Evolutionary conservation across 2,888 invertebrate genomes (phyloP).

Genomic region (Meiosimyza platycephala): DNA sequence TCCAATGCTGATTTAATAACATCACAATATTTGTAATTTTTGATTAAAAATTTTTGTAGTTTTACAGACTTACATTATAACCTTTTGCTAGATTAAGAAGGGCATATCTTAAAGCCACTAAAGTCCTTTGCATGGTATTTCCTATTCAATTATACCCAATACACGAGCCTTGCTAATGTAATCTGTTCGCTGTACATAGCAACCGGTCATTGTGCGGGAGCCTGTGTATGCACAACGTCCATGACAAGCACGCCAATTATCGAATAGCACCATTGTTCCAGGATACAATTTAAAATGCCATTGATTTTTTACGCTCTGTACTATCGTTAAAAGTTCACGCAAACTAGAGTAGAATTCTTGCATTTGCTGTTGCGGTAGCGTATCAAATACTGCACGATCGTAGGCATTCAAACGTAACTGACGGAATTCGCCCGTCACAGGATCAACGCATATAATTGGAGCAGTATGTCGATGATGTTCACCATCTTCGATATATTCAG

Average conservation of each 20-base stretch:
- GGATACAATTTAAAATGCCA: conserved; percentile 75
- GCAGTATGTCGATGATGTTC: conserved; percentile 71
- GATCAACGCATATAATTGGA: conserved; percentile 72
- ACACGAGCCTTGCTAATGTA: conserved; percentile 73
- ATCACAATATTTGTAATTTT: too few species aligned
- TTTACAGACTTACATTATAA: too few species aligned
- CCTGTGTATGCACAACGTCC: conserved; percentile 79
- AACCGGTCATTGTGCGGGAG: conserved; percentile 74
- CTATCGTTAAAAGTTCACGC: conserved; percentile 69
- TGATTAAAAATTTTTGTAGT: too few species aligned
- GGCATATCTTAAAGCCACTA: too few species aligned
- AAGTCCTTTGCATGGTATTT: too few species aligned
- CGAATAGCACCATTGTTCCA: conserved; percentile 78
- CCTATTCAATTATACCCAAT: conserved; percentile 65
- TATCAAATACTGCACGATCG: conserved; percentile 75
- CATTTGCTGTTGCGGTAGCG: conserved; percentile 70
- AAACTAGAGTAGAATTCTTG: conserved; percentile 74
- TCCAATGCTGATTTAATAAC: too few species aligned
- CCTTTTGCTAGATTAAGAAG: too few species aligned
- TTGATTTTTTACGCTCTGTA: conserved; percentile 69
- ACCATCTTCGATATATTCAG: conserved; percentile 75
- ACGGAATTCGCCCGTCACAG: conserved; percentile 69
- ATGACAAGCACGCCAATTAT: conserved; percentile 84
- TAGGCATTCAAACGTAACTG: conserved; percentile 81
- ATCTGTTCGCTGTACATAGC: conserved; percentile 79